Evolutionary conservation across 2,888 invertebrate genomes (phyloP), one percentile per base, ranked within the genome.

Genomic region (Carcina quercana): DNA sequence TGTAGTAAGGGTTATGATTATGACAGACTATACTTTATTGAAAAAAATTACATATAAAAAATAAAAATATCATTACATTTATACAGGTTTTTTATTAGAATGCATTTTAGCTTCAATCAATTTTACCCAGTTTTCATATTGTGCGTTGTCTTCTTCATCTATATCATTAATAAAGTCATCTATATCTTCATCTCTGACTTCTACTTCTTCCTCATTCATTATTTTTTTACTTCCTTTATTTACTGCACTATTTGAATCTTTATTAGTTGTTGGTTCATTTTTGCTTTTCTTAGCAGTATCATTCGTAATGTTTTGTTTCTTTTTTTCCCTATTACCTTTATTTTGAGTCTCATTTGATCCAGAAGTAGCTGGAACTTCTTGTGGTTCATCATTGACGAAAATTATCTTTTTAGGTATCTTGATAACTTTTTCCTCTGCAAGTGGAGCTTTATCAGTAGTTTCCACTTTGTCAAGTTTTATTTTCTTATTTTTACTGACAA

Each of bases 91-190:
- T 59, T 64, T 73, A 56, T 59, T 67, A 19, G 55, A 42, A 30
- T 52, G 55, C 39, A 82, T 59, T 39, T 71, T 75, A 21, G 58
- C 66, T 62, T 83, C 83, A 47, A 83, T 59, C 46, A 76, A 59
- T 48, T 73, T 57, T 13, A 83, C 63, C 83, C 83, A 83, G 34
- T 59, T 59, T 49, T 80, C 76, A 48, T 63, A 83, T 32, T 75
- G 71, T 33, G 54, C 48, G 47, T 83, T 80, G 44, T 79, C 76
- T 50, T 75, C 71, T 27, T 74, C 74, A 17, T 59, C 56, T 40
- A 83, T 34, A 40, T 75, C 79, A 38, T 79, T 73, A 51, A 79
- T 79, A 53, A 74, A 83, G 31, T 61, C 59, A 43, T 83, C 79
- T 28, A 83, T 83, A 37, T 83, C 83, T 50, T 76, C 80, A 36